Conservation (phyloP, 2,888 invertebrate species). For the Lasioglossum calceatum region DNA sequence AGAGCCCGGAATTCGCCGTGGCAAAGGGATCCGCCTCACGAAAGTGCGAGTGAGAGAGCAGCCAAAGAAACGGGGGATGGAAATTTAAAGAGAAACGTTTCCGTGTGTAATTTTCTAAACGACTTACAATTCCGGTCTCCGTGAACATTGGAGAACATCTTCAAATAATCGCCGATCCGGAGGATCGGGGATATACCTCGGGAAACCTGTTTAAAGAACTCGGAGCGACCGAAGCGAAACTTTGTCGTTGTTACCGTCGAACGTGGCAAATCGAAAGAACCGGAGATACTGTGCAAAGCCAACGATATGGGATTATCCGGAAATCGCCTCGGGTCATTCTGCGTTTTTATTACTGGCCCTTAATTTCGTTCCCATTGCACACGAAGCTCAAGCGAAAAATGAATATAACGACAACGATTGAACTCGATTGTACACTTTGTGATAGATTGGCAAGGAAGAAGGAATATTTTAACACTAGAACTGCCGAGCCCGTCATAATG, state of each 20-base stretch:
- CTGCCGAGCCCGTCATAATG: too few relatives aligned
- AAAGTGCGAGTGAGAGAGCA: background rate
- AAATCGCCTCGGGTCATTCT: slow-evolving; percentile 1
- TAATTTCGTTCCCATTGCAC: slow-evolving; percentile 11
- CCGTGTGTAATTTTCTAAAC: slow-evolving; percentile 30
- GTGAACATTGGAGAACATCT: background rate
- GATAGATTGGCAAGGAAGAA: background rate
- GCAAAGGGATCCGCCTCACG: background rate
- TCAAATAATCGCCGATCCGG: background rate
- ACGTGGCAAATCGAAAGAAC: background rate
- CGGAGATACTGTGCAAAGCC: background rate
- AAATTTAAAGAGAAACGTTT: slow-evolving; percentile 26
- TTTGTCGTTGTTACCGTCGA: slow-evolving; percentile 6
- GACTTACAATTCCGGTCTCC: slow-evolving; percentile 19
- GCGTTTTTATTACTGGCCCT: background rate
- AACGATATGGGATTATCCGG: slow-evolving; percentile 10
- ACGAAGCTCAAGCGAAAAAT: background rate
- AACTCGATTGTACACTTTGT: background rate
- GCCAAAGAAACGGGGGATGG: slow-evolving; percentile 1
- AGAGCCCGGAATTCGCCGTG: background rate
- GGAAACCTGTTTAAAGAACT: background rate
- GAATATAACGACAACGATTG: background rate
- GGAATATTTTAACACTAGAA: background rate
- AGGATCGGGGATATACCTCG: background rate
- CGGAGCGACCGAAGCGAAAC: background rate